Evolutionary conservation across 2,113 vertebrate genomes (phyloP).

Genomic region (Datnioides undecimradiatus): DNA sequence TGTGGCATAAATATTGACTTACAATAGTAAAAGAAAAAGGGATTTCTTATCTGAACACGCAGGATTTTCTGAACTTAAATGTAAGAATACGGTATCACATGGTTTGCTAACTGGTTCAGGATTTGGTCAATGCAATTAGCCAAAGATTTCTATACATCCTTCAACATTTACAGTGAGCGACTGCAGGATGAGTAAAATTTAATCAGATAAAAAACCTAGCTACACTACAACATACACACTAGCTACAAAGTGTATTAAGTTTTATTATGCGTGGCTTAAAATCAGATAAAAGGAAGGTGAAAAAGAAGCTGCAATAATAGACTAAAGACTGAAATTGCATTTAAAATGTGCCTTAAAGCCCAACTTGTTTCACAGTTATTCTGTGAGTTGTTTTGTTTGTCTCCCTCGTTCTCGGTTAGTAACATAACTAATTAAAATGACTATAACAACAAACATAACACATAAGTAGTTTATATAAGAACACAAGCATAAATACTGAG

Average conservation of each 20-base stretch:
- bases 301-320: not conserved
- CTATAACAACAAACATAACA: not conserved
- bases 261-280: too few species aligned
- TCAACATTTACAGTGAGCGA: not conserved
- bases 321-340: not conserved
- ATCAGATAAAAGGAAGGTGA: not conserved
- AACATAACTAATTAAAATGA: not conserved
- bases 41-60: not conserved
- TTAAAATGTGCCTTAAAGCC: not conserved
- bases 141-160: not conserved
- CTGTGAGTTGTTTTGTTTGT: not conserved
- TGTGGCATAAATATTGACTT: conserved; percentile 30
- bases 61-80: not conserved
- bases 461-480: not conserved
- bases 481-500: not conserved
- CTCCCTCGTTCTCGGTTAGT: too few species aligned
- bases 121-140: not conserved
- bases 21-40: not conserved
- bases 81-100: not conserved
- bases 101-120: not conserved
- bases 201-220: too few species aligned
- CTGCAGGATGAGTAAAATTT: not conserved
- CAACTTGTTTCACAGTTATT: not conserved
- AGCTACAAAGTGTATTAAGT: not conserved
- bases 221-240: not conserved